A percentile compares a stretch with the other conserved stretches of the same genome.
Conservation (phyloP, 2,888 invertebrate genomes). For the Rhamnusium bicolor region DNA sequence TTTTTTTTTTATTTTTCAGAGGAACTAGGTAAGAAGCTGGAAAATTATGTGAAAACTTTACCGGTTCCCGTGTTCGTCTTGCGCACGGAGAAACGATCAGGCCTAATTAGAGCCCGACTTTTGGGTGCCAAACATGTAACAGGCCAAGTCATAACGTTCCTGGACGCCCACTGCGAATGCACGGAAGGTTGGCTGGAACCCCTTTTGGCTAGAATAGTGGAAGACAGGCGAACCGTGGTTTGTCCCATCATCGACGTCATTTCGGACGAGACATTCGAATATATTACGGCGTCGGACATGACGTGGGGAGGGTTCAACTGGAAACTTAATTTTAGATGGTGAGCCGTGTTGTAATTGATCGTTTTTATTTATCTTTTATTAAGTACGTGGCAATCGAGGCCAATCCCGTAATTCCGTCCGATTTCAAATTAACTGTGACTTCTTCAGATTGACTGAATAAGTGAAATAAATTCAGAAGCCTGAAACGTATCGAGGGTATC, state of each 20-base stretch:
- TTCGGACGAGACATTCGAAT: slow-evolving; percentile 98
- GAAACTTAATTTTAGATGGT: slow-evolving; percentile 99
- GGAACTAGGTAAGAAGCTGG: slow-evolving; percentile 89
- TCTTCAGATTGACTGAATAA: too few species aligned
- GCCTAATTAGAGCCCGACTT: slow-evolving; percentile 95
- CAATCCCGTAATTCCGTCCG: too few species aligned
- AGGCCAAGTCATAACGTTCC: slow-evolving; percentile 94
- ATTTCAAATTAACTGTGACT: too few species aligned
- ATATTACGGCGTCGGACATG: slow-evolving; percentile 98
- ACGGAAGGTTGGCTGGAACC: slow-evolving; percentile 99
- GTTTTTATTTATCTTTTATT: not conserved
- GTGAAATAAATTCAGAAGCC: too few species aligned
- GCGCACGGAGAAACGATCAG: slow-evolving; percentile 93
- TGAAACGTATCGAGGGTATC: too few species aligned
- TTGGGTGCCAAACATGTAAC: slow-evolving; percentile 94
- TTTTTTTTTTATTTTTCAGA: too few species aligned
- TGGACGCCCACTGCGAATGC: slow-evolving; percentile 99
- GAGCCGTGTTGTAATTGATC: slow-evolving; percentile 66
- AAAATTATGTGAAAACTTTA: slow-evolving; percentile 89
- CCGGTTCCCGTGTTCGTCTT: slow-evolving; percentile 91
- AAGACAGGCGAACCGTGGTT: slow-evolving; percentile 94
- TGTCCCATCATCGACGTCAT: slow-evolving; percentile 99
- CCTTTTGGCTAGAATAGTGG: slow-evolving; percentile 90
- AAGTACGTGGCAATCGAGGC: too few species aligned
- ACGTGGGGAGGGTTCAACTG: slow-evolving; percentile 99